phyloP scores from a whole-genome alignment of 2,888 invertebrate genomes.

The Entomobrya proxima region DNA sequence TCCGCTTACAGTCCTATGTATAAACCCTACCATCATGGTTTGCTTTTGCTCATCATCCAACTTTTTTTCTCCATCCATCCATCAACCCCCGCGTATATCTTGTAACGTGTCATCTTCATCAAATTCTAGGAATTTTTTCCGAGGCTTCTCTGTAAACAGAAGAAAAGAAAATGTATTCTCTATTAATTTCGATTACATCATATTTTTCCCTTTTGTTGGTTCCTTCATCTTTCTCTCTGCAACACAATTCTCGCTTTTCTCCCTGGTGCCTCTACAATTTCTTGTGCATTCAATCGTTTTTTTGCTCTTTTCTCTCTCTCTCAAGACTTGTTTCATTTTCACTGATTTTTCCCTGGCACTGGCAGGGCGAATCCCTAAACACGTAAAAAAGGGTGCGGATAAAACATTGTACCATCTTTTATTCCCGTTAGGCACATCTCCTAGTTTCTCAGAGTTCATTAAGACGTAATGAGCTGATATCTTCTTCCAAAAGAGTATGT shows the following conservation, averaged over 20 bases:
- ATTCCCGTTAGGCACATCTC: constrained; percentile 22
- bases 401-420: background rate
- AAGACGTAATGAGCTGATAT: constrained; percentile 46
- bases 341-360: constrained; percentile 3
- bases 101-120: constrained; percentile 41
- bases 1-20: background rate
- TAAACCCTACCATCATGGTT: constrained; percentile 4
- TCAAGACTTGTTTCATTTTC: background rate
- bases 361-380: background rate
- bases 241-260: background rate
- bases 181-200: constrained; percentile 64
- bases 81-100: constrained; percentile 41
- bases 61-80: constrained; percentile 29
- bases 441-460: constrained; percentile 43
- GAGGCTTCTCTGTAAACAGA: background rate
- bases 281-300: background rate
- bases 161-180: constrained; percentile 28
- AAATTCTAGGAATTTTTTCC: background rate
- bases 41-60: background rate
- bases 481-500: background rate
- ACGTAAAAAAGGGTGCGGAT: background rate
- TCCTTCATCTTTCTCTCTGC: background rate
- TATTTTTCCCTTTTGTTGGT: background rate
- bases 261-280: background rate
- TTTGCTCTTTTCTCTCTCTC: too few relatives aligned